Evolutionary conservation across 2,113 vertebrate genomes (phyloP).

Genomic region (Festucalex cinctus): DNA sequence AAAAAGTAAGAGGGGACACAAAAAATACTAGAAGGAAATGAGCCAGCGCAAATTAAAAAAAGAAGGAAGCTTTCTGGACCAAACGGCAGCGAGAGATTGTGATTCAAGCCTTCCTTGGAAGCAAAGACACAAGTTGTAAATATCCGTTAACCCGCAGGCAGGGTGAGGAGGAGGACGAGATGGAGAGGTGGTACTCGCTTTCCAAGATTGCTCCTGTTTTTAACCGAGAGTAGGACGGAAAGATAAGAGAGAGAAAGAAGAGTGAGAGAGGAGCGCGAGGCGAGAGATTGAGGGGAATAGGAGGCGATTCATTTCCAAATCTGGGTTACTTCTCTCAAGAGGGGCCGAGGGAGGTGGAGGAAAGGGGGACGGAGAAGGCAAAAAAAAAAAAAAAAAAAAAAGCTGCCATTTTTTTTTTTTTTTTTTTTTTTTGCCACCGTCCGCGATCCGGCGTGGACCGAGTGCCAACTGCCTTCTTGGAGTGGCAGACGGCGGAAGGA

Average conservation of each 20-base stretch:
- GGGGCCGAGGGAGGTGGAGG: slow-evolving; percentile 66
- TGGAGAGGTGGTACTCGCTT: slow-evolving; percentile 71
- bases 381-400: no score
- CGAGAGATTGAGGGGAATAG: slow-evolving; percentile 63
- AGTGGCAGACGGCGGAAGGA: slow-evolving; percentile 34
- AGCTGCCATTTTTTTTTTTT: slow-evolving; percentile 57
- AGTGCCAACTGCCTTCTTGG: slow-evolving; percentile 39
- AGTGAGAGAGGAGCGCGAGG: slow-evolving; percentile 37
- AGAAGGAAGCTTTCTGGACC: slow-evolving; percentile 11
- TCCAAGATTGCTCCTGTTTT: slow-evolving; percentile 75
- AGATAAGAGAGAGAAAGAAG: slow-evolving; percentile 47
- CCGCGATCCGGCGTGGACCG: slow-evolving; percentile 39
- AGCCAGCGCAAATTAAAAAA: not conserved
- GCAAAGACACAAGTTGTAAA: slow-evolving; percentile 52
- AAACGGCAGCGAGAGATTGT: slow-evolving; percentile 30
- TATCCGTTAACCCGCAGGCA: slow-evolving; percentile 68
- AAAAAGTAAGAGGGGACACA: slow-evolving; percentile 2
- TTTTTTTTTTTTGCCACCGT: slow-evolving; percentile 48
- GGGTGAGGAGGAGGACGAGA: slow-evolving; percentile 66
- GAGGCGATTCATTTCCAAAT: slow-evolving; percentile 77
- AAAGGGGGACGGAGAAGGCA: slow-evolving; percentile 56
- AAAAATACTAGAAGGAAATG: slow-evolving; percentile 21
- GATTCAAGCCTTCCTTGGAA: slow-evolving; percentile 66
- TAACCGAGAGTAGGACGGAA: slow-evolving; percentile 57
- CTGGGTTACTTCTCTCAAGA: slow-evolving; percentile 80